Conservation (phyloP, 2,113 vertebrate species). For the Otis tarda region DNA sequence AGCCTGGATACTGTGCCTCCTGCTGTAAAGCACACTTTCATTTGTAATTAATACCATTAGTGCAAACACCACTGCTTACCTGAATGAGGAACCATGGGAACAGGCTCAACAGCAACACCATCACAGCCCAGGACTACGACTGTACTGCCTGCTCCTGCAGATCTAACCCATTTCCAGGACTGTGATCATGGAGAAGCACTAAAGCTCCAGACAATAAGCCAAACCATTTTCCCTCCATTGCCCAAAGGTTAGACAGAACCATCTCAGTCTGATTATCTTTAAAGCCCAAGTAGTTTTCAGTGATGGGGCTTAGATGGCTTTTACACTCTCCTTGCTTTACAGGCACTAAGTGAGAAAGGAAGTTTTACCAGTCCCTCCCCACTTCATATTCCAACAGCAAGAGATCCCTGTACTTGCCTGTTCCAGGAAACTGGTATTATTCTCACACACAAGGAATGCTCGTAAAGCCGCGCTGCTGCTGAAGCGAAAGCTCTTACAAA, state of each 20-base stretch:
- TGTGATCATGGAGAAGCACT: neutral
- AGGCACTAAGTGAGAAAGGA: neutral
- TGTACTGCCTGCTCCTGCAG: neutral
- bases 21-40: neutral
- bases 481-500: neutral
- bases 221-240: neutral
- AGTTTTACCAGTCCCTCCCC: neutral
- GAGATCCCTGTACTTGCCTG: neutral
- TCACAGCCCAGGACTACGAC: neutral
- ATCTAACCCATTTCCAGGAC: neutral
- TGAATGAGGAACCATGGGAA: neutral
- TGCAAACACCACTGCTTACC: neutral
- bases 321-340: neutral
- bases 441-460: neutral
- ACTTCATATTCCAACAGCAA: neutral
- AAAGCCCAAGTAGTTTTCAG: neutral
- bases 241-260: neutral
- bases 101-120: neutral
- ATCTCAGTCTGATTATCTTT: neutral
- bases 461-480: neutral
- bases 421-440: neutral
- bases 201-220: neutral
- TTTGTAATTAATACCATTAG: conserved; percentile 5
- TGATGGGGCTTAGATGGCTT: neutral
- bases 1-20: neutral